Base-by-base conservation (phyloP, 2,888 invertebrate species). In the Ectropis crepuscularia region DNA sequence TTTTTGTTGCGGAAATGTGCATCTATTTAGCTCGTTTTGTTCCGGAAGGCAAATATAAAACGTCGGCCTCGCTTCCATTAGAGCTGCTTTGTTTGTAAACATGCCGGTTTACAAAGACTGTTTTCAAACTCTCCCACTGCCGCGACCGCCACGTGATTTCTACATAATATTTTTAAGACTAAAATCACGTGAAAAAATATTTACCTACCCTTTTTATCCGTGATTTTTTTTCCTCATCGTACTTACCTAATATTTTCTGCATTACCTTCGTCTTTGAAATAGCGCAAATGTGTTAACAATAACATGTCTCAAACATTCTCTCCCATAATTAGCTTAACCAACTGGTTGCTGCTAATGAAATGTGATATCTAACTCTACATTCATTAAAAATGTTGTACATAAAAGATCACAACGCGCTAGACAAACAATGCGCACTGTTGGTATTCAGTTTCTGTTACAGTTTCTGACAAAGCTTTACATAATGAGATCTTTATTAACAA, bases 81-180 rank as follows among this genome's bases (percentile, higher is more conserved):
- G 58, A 67, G 63, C 63, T 38, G 66, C 53, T 76, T 82, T 87
- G 81, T 88, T 90, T 85, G 85, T 87, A 89, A 90, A 89, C 83
- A 83, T 69, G 71, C 71, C 73, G 74, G 76, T 80, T 77, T 81
- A 86, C 82, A 86, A 86, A 85, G 83, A 76, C 70, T 88, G 88
- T 89, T 89, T 88, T 81, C 78, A 85, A 87, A 83, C 78, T 71
- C 71, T 64, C 70, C 63, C 74, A 74, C 67, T 68, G 70, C 68
- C 53, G 51, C 45, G 16, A 36, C 60, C 51, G 79, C 78, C 83
- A 86, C 86, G 84, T 86, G 86, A 82, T 65, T 58, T 65, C 61
- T 61, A 50, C 43, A 60, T 67, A 47, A 41, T 41, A 48, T 68
- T 65, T 54, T 65, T 54, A 28, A 47, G n/a, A 57, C n/a, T 36